Percentiles rank a stretch among this genome's conserved stretches.
Evolutionary conservation across 2,888 invertebrate genomes (phyloP).

Genomic region (Neoitamus cyanurus): DNA sequence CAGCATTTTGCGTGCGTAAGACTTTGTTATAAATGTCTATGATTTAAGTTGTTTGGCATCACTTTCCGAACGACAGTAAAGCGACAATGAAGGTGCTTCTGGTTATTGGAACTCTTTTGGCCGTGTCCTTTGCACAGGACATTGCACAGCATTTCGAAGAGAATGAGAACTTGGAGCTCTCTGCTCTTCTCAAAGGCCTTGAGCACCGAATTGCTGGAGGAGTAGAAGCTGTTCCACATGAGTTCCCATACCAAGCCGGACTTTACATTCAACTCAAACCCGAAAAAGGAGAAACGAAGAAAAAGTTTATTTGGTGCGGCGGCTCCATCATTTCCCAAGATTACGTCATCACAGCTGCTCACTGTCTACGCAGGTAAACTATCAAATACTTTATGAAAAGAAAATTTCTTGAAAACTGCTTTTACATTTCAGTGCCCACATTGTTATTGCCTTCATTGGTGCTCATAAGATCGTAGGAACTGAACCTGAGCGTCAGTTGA

Average conservation of each 20-base stretch:
- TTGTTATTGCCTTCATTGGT: conserved; percentile 29
- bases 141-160: not conserved
- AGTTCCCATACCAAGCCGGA: conserved; percentile 62
- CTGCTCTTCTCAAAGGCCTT: not conserved
- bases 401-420: not conserved
- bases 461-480: conserved; percentile 42
- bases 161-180: not conserved
- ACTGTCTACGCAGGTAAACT: not conserved
- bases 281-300: not conserved
- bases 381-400: not conserved
- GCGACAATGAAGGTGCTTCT: not conserved
- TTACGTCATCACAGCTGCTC: conserved; percentile 8
- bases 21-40: too few species aligned
- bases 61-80: not conserved
- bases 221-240: conserved; percentile 48
- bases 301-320: conserved; percentile 1
- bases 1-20: too few species aligned
- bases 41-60: too few species aligned
- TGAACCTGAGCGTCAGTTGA: conserved; percentile 16
- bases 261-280: not conserved
- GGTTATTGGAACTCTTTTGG: not conserved
- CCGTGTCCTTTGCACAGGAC: not conserved
- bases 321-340: conserved; percentile 24
- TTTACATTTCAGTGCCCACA: conserved; percentile 33
- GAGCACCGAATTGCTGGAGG: conserved; percentile 55